phyloP scores from a whole-genome alignment of 2,888 invertebrate species.

The Monopis laevigella region DNA sequence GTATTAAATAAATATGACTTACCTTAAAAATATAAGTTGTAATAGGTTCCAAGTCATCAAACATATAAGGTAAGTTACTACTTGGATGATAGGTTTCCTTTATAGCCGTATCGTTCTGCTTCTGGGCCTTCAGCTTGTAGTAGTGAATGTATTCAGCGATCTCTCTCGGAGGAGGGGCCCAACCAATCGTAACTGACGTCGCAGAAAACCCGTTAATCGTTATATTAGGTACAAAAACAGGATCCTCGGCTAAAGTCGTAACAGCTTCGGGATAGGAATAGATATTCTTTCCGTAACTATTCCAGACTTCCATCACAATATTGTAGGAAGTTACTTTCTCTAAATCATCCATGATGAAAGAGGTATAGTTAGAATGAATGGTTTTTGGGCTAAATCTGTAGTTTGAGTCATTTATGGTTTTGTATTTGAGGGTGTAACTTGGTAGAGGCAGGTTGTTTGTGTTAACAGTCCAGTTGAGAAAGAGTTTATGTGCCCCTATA shows the following conservation, averaged over 20 bases:
- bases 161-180: conserved; percentile 74
- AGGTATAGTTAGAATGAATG: conserved; percentile 72
- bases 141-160: conserved; percentile 78
- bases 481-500: conserved; percentile 79
- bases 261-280: conserved; percentile 62
- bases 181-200: conserved; percentile 84
- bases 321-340: conserved; percentile 73
- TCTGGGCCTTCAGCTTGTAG: conserved; percentile 74
- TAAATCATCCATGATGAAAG: conserved; percentile 74
- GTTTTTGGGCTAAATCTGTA: conserved; percentile 62
- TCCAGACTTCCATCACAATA: conserved; percentile 73
- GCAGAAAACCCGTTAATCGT: conserved; percentile 75
- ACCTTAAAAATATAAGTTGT: conserved; percentile 84
- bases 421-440: conserved; percentile 65
- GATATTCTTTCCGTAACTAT: conserved; percentile 70
- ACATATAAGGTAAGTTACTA: conserved; percentile 78
- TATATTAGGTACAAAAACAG: conserved; percentile 80
- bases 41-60: conserved; percentile 78
- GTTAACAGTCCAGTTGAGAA: conserved; percentile 83
- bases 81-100: conserved; percentile 72
- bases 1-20: too few species aligned
- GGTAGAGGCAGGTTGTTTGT: conserved; percentile 77
- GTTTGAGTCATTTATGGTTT: conserved; percentile 30
- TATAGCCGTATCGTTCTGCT: conserved; percentile 57
- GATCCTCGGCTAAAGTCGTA: conserved; percentile 75